Evolutionary conservation across 2,113 vertebrate genomes (phyloP).

Genomic region (Vombatus ursinus): DNA sequence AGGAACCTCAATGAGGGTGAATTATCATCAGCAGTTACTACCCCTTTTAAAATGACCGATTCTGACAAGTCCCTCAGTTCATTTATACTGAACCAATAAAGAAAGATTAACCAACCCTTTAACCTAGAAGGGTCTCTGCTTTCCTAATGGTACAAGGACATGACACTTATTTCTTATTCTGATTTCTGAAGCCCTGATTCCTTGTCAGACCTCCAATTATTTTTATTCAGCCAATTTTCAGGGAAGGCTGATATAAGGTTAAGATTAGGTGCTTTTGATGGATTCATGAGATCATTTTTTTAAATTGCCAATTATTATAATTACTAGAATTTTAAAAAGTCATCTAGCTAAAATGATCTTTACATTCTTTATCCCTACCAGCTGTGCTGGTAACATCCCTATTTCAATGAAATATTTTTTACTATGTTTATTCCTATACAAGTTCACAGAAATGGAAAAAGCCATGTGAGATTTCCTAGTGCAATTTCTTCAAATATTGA

Average conservation of each 20-base stretch:
- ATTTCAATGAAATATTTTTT: slow-evolving; percentile 67
- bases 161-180: not conserved
- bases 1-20: not conserved
- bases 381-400: slow-evolving; percentile 62
- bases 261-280: slow-evolving; percentile 52
- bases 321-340: slow-evolving; percentile 45
- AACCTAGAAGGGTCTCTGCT: not conserved
- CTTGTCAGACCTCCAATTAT: slow-evolving; percentile 19
- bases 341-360: slow-evolving; percentile 72
- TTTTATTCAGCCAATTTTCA: slow-evolving; percentile 8
- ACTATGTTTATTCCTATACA: slow-evolving; percentile 77
- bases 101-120: not conserved
- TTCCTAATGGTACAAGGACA: not conserved
- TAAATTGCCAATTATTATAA: slow-evolving; percentile 39
- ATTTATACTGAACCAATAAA: not conserved
- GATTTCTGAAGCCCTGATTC: not conserved
- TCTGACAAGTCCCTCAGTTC: not conserved
- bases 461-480: slow-evolving; percentile 77
- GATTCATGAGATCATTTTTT: slow-evolving; percentile 57
- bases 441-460: slow-evolving; percentile 74
- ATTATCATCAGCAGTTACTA: not conserved
- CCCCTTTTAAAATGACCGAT: not conserved
- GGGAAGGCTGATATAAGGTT: slow-evolving; percentile 30
- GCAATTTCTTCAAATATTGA: slow-evolving; percentile 79
- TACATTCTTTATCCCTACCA: slow-evolving; percentile 58